Evolutionary conservation across 2,888 invertebrate species (phyloP).

Genomic region (Aproaerema taeniolella): DNA sequence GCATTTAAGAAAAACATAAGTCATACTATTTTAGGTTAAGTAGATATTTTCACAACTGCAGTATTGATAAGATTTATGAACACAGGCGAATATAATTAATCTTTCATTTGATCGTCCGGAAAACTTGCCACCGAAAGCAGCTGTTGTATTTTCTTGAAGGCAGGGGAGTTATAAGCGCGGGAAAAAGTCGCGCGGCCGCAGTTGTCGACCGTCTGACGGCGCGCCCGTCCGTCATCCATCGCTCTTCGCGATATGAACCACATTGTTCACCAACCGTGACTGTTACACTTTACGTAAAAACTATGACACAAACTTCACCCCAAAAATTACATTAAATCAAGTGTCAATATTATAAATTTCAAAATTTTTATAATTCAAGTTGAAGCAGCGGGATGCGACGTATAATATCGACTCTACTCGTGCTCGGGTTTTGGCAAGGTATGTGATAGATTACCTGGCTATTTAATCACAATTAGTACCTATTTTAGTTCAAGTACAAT

Average conservation of each 20-base stretch:
- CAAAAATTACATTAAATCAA: not conserved
- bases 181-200: conserved; percentile 36
- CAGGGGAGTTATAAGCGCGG: conserved; percentile 55
- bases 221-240: conserved; percentile 1
- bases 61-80: too few relatives aligned
- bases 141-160: conserved; percentile 44
- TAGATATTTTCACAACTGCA: too few relatives aligned
- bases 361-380: too few relatives aligned
- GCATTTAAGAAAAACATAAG: too few relatives aligned
- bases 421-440: conserved; percentile 56
- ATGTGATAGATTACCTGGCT: conserved; percentile 24
- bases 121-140: conserved; percentile 50
- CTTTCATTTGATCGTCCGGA: conserved; percentile 39
- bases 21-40: too few relatives aligned
- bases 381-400: conserved; percentile 33
- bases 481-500: too few relatives aligned
- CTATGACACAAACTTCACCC: conserved; percentile 7
- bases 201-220: conserved; percentile 10
- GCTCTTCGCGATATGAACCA: not conserved
- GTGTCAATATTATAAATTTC: not conserved
- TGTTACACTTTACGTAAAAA: not conserved
- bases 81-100: too few relatives aligned
- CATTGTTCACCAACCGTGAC: not conserved
- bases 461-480: too few relatives aligned
- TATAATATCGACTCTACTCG: conserved; percentile 31